Percentiles rank a stretch among this genome's conserved stretches.
These are phyloP conservation scores for Cardiocondyla obscurior DNA, from an alignment of 1,140 invertebrate species.

Conservation along the genomic window DNA sequence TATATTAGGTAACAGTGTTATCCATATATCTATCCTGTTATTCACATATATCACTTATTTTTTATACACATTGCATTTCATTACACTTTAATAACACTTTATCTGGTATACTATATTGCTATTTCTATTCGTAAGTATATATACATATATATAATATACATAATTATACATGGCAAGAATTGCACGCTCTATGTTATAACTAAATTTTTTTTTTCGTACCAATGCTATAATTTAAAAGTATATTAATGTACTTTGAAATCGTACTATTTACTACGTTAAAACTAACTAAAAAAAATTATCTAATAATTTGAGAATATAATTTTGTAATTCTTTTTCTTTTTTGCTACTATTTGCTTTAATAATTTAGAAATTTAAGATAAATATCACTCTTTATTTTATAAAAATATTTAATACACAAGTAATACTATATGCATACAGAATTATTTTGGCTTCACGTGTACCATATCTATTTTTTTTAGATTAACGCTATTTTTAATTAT, in stretches of 20 bases:
- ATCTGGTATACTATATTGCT: conserved; percentile 39
- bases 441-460: conserved; percentile 10
- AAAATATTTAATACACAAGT: conserved; percentile 21
- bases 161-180: conserved; percentile 12
- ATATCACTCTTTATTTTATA: background rate
- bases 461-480: conserved; percentile 3
- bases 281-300: background rate
- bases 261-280: background rate
- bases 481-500: background rate
- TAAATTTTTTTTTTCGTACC: background rate
- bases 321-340: background rate
- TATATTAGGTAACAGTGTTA: conserved; percentile 4
- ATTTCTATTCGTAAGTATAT: conserved; percentile 66
- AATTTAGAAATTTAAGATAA: conserved; percentile 4
- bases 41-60: conserved; percentile 19
- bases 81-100: conserved; percentile 14
- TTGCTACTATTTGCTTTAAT: too few species aligned
- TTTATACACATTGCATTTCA: conserved; percentile 35
- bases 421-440: conserved; percentile 27
- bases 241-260: background rate
- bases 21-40: conserved; percentile 37
- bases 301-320: background rate
- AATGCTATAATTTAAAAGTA: background rate
- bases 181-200: conserved; percentile 1
- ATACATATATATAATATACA: conserved; percentile 23